phyloP scores from a whole-genome alignment of 2,888 invertebrate genomes.

The Tiliacea citrago region DNA sequence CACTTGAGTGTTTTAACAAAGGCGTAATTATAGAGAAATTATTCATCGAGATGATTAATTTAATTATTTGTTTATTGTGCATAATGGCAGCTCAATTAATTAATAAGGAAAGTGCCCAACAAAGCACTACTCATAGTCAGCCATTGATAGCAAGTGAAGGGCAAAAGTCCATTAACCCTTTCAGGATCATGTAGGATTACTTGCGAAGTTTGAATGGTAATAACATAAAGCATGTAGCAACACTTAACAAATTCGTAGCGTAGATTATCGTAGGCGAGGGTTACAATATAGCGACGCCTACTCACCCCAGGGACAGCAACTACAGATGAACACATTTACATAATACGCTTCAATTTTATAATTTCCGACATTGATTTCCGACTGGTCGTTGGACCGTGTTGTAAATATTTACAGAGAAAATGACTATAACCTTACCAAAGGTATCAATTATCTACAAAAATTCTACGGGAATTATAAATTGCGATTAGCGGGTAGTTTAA shows the following conservation, averaged over 20 bases:
- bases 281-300: constrained; percentile 51
- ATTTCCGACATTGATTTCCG: constrained; percentile 69
- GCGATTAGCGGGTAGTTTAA: constrained; percentile 34
- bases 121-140: constrained; percentile 18
- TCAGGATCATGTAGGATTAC: constrained; percentile 25
- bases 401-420: constrained; percentile 72
- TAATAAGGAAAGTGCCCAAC: constrained; percentile 30
- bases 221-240: constrained; percentile 28
- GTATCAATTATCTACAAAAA: constrained; percentile 18
- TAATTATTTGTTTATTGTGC: constrained; percentile 41
- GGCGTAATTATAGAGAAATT: constrained; percentile 54
- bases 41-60: constrained; percentile 54
- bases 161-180: constrained; percentile 20
- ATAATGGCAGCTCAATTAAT: constrained; percentile 25
- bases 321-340: constrained; percentile 39
- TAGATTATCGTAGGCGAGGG: constrained; percentile 40
- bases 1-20: constrained; percentile 43
- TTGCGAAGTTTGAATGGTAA: constrained; percentile 12
- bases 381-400: constrained; percentile 69
- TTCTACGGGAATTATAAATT: constrained; percentile 22
- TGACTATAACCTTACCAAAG: constrained; percentile 22
- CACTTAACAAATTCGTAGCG: constrained; percentile 15
- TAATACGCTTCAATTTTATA: constrained; percentile 62
- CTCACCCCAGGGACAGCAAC: constrained; percentile 35
- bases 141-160: constrained; percentile 36